A percentile compares a stretch with the other conserved stretches of the same genome.
These are phyloP conservation scores for Molanna angustata DNA, from an alignment of 2,888 invertebrate genomes.

Conservation along the genomic window DNA sequence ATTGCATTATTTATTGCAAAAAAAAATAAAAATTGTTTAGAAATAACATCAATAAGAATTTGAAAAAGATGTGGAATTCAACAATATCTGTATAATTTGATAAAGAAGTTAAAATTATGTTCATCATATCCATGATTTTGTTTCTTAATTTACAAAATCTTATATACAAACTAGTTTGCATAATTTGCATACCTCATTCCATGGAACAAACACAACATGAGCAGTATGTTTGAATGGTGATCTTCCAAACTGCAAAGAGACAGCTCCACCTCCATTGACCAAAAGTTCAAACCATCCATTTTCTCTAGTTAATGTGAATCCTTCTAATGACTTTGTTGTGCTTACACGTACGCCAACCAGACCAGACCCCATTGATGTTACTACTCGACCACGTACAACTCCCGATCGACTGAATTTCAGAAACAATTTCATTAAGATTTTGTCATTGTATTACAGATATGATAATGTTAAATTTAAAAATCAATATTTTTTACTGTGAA, in stretches of 20 bases:
- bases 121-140: not conserved
- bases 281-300: slow-evolving; percentile 97
- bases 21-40: too few relatives aligned
- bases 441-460: too few relatives aligned
- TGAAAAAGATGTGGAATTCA: too few relatives aligned
- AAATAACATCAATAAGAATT: too few relatives aligned
- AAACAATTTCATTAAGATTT: too few relatives aligned
- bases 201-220: slow-evolving; percentile 88
- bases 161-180: too few relatives aligned
- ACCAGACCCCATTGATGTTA: slow-evolving; percentile 87
- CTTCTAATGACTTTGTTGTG: slow-evolving; percentile 91
- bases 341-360: slow-evolving; percentile 94
- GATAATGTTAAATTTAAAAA: too few relatives aligned
- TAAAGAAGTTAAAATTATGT: not conserved
- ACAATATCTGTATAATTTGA: too few relatives aligned
- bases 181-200: slow-evolving; percentile 79
- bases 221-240: slow-evolving; percentile 86
- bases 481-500: too few relatives aligned
- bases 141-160: not conserved
- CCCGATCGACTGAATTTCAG: slow-evolving; percentile 79
- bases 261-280: slow-evolving; percentile 98
- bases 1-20: not conserved
- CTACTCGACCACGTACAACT: slow-evolving; percentile 93
- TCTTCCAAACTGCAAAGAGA: slow-evolving; percentile 90
- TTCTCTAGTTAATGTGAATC: slow-evolving; percentile 89